These are phyloP conservation scores for Chionodraco myersi DNA, from an alignment of 2,113 vertebrate species.

Conservation along the genomic window DNA sequence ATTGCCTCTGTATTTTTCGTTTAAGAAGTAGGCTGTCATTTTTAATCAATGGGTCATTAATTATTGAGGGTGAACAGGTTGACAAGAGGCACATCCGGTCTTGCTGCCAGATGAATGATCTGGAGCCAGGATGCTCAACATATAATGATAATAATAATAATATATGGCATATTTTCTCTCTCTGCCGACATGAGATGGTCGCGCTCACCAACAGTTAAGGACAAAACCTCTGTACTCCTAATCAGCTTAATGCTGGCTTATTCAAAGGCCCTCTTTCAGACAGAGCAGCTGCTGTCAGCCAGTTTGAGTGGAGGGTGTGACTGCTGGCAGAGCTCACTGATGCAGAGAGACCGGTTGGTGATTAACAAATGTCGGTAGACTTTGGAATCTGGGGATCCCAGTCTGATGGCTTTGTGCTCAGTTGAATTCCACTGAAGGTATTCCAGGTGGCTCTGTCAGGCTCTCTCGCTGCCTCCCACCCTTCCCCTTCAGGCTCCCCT, in stretches of 20 bases:
- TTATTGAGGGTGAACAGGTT: conserved; percentile 57
- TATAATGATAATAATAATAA: conserved; percentile 25
- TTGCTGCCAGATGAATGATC: conserved; percentile 59
- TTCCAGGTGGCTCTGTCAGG: conserved; percentile 85
- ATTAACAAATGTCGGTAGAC: conserved; percentile 99
- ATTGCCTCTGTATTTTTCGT: conserved; percentile 40
- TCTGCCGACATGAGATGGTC: conserved; percentile 63
- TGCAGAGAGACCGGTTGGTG: conserved; percentile 96
- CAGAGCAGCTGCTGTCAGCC: conserved; percentile 90
- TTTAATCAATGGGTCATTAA: conserved; percentile 63
- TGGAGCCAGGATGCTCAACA: conserved; percentile 27
- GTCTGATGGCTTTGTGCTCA: conserved; percentile 91
- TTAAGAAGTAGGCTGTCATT: conserved; percentile 56
- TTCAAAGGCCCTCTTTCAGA: conserved; percentile 87
- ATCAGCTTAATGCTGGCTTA: conserved; percentile 85
- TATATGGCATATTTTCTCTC: conserved; percentile 46
- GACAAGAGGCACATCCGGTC: conserved; percentile 59
- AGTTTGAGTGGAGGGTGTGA: conserved; percentile 93
- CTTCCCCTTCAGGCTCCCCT: conserved; percentile 43
- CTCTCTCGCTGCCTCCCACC: conserved; percentile 65
- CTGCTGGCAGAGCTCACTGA: conserved; percentile 90
- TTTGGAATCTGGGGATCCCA: conserved; percentile 96
- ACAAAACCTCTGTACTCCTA: conserved; percentile 83
- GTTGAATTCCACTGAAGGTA: conserved; percentile 82
- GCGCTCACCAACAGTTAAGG: conserved; percentile 77